Base-by-base conservation (phyloP, 1,140 invertebrate species). In the Polyergus mexicanus region DNA sequence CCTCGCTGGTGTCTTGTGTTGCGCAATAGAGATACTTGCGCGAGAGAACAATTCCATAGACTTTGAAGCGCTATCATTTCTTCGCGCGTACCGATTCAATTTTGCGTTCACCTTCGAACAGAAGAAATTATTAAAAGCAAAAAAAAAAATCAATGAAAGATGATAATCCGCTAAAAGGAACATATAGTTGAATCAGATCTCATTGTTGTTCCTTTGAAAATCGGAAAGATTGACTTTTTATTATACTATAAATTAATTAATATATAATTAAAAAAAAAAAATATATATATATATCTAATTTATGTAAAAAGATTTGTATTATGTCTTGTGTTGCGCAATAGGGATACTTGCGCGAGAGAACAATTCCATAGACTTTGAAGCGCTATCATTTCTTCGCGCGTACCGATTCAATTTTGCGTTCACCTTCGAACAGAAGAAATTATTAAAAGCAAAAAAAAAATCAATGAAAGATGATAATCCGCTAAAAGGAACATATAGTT, bases 281-380 rank as follows among this genome's bases (percentile, higher is more conserved):
- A 32, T 32, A 32, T 32, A 32, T 32, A 32, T 32, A 32, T 32
- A 32, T 32, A 32, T 32, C 0, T 32, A 32, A 32, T 32, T 32
- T 32, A 32, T 32, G 32, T 32, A 32, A 32, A 32, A 32, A 32
- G 32, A 32, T 32, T 32, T 32, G 3, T 32, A 32, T 32, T 32
- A 32, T 66, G n/a, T 22, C 56, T 41, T 19, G 38, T 7, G n/a
- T 84, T 84, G 44, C 72, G 69, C 81, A 76, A 84, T 4, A 38
- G 71, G n/a, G 28, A 22, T 51, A 63, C 38, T 28, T 25, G 38
- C 2, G 19, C 54, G 35, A 75, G 35, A 62, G 28, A 41, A n/a
- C n/a, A 38, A 54, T 7, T 58, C 3, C n/a, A 11, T 1, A 58
- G n/a, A 74, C n/a, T 71, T 7, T 19, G 28, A 19, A n/a, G 25